Percentiles rank a stretch among this genome's conserved stretches.
Conservation (phyloP, 1,140 invertebrate genomes). For the Pogonognathellus flavescens region DNA sequence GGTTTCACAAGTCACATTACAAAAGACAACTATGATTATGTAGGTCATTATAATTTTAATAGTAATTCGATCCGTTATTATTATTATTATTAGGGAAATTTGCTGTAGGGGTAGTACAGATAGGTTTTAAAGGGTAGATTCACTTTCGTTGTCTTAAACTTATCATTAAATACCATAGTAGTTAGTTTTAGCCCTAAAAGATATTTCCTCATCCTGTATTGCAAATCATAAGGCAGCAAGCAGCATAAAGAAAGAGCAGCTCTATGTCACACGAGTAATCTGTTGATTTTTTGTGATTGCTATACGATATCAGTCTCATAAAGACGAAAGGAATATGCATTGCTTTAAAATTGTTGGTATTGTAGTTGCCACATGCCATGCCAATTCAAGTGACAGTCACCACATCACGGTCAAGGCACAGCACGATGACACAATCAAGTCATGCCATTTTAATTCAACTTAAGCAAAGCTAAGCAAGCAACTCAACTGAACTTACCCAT, state of each 20-base stretch:
- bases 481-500: conserved; percentile 63
- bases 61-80: no score
- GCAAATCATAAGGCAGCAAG: conserved; percentile 36
- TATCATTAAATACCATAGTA: no score
- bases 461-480: conserved; percentile 44
- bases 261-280: neutral
- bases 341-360: neutral
- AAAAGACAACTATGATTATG: no score
- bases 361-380: conserved; percentile 32
- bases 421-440: conserved; percentile 27
- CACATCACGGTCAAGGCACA: conserved; percentile 37
- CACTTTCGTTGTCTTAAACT: no score
- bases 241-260: neutral
- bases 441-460: neutral
- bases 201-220: neutral
- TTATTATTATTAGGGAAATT: no score
- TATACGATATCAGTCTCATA: neutral
- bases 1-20: no score
- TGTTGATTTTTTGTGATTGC: neutral
- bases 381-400: conserved; percentile 25
- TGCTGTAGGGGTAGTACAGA: no score
- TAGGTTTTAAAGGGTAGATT: no score
- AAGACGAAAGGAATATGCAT: conserved; percentile 16
- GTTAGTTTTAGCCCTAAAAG: neutral
- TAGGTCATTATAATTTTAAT: no score